Percentiles rank a stretch among this genome's conserved stretches.
These are phyloP conservation scores for Tenthredo mesomela DNA, from an alignment of 2,888 invertebrate species.

Conservation along the genomic window DNA sequence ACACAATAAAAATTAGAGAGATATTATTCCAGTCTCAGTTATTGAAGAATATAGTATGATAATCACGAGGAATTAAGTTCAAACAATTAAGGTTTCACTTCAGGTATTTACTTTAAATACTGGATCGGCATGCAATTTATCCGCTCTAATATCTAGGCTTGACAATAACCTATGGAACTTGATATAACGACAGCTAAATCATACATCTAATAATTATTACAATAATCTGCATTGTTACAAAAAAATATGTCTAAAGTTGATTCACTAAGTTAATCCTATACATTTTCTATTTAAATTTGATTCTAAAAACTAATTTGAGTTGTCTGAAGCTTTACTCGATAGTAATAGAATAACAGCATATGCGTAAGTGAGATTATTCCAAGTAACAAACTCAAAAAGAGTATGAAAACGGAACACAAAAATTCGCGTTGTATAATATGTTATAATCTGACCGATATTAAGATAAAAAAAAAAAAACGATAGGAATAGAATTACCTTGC, in stretches of 20 bases:
- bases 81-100: background rate
- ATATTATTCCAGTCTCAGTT: conserved; percentile 4
- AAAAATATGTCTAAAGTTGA: background rate
- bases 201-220: background rate
- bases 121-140: background rate
- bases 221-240: background rate
- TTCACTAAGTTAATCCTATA: background rate
- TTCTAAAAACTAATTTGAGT: background rate
- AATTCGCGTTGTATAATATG: background rate
- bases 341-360: background rate
- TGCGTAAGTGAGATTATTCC: background rate
- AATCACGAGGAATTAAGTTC: background rate
- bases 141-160: background rate
- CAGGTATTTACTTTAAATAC: background rate
- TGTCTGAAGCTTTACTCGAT: background rate
- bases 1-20: background rate
- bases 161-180: background rate
- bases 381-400: background rate
- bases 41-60: background rate
- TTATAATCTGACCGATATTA: background rate
- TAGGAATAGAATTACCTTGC: background rate
- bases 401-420: background rate
- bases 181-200: background rate
- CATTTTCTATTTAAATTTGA: background rate
- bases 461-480: background rate